Evolutionary conservation across 2,888 invertebrate species (phyloP), one percentile per base, ranked within the genome.

Genomic region (Julus scandinavius): DNA sequence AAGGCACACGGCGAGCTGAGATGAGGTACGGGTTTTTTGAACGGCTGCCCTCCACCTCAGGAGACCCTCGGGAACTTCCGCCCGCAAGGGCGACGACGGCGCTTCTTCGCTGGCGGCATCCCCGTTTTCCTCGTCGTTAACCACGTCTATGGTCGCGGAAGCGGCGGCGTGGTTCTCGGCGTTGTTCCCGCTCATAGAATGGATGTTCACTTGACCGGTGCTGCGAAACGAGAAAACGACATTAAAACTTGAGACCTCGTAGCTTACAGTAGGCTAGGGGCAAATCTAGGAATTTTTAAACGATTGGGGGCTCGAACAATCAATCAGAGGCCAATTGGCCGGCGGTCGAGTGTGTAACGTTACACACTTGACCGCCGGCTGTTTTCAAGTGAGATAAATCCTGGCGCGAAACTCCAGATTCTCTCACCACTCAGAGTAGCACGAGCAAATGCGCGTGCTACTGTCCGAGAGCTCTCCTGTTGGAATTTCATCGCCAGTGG

Each of bases 1-100:
- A 89, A 98, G 94, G 91, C 97, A 96, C 95, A 98, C 96, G 40
- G 97, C 96, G 41, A 99, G 93, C 92, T 99, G 98, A 0, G 98
- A 96, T 0, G 98, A 95, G 0, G 97, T 97, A 91, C 95, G 95
- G 85, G 97, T 96, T 87, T 96, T 95, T 0, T 95, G 93, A 0
- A 98, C 96, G 0, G 97, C 98, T 90, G 97, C 96, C 0, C 98
- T 95, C 99, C 99, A 99, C 45, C 92, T 91, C 85, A 92, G 91
- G 88, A 94, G 91, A 0, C 97, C 98, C 90, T 96, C 95, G 0
- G 96, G 95, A 80, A 96, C 94, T 20, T 90, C 89, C 95, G 95
- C 91, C 58, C 50, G 11, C 4, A 40, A 11, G 38, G 83, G 85
- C 29, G 45, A 83, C 29, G n/a, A 20, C n/a, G 88, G 83, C 38